phyloP scores from a whole-genome alignment of 2,113 vertebrate species.

The Leucosticte australis region DNA sequence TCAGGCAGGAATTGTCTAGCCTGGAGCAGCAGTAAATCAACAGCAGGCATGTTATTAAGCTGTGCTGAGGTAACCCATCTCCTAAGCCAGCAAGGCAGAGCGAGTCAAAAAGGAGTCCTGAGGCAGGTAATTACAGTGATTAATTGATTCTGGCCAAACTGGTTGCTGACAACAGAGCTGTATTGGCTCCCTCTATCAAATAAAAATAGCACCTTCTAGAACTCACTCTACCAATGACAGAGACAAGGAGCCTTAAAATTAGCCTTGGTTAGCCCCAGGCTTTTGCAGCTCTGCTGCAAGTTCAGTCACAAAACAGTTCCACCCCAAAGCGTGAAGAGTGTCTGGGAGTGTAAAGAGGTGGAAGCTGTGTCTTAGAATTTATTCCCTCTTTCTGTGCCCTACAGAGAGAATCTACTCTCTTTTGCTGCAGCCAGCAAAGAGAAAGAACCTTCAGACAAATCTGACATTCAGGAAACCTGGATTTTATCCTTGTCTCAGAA shows the following conservation, averaged over 20 bases:
- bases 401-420: background rate
- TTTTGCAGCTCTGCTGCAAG: background rate
- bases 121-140: conserved; percentile 15
- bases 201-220: conserved; percentile 29
- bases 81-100: background rate
- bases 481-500: background rate
- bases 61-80: conserved; percentile 14
- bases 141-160: background rate
- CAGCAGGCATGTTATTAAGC: background rate
- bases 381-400: background rate
- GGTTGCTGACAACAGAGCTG: background rate
- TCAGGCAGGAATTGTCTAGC: conserved; percentile 47
- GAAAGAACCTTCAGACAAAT: background rate
- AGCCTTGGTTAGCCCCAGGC: background rate
- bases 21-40: conserved; percentile 33
- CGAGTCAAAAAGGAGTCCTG: conserved; percentile 17
- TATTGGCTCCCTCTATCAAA: background rate
- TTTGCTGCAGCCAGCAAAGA: background rate
- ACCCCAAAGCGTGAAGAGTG: background rate
- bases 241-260: background rate
- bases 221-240: background rate
- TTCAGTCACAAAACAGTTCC: background rate
- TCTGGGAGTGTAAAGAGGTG: background rate
- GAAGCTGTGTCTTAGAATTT: background rate
- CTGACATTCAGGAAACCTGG: background rate